Percentiles rank a stretch among this genome's conserved stretches.
phyloP scores from a whole-genome alignment of 2,888 invertebrate species.

The Cantharis rustica region DNA sequence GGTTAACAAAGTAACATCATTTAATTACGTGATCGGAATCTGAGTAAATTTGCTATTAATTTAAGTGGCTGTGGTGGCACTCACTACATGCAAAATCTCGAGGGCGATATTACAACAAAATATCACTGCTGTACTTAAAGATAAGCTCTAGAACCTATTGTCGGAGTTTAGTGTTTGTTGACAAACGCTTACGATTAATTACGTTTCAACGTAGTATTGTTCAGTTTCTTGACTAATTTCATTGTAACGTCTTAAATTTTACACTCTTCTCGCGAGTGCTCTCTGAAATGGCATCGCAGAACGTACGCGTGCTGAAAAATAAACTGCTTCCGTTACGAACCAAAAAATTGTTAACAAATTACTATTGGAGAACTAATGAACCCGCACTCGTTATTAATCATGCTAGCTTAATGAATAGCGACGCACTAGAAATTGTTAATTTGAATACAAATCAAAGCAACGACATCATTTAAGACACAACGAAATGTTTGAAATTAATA shows the following conservation, averaged over 20 bases:
- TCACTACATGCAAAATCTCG: slow-evolving; percentile 5
- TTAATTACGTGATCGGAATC: slow-evolving; percentile 3
- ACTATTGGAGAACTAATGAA: neutral
- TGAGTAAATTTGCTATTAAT: slow-evolving; percentile 18
- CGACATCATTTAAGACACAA: neutral
- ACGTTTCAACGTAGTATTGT: slow-evolving; percentile 1
- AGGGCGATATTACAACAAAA: slow-evolving; percentile 21
- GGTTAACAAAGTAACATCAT: neutral
- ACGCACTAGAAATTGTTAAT: neutral
- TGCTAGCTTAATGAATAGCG: neutral
- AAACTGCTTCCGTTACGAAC: neutral
- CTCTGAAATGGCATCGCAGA: neutral
- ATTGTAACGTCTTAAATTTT: neutral
- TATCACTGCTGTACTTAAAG: slow-evolving; percentile 15
- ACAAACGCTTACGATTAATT: slow-evolving; percentile 19
- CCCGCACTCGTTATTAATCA: neutral
- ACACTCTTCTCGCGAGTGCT: neutral
- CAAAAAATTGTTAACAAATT: neutral
- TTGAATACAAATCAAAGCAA: neutral
- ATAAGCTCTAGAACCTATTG: slow-evolving; percentile 19
- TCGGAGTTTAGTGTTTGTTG: slow-evolving; percentile 16
- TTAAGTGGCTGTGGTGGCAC: slow-evolving; percentile 13
- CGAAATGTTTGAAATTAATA: neutral
- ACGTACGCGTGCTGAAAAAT: neutral
- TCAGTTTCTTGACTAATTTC: neutral